phyloP scores from a whole-genome alignment of 2,797 vertebrate genomes.

The Urocyon cinereoargenteus region DNA sequence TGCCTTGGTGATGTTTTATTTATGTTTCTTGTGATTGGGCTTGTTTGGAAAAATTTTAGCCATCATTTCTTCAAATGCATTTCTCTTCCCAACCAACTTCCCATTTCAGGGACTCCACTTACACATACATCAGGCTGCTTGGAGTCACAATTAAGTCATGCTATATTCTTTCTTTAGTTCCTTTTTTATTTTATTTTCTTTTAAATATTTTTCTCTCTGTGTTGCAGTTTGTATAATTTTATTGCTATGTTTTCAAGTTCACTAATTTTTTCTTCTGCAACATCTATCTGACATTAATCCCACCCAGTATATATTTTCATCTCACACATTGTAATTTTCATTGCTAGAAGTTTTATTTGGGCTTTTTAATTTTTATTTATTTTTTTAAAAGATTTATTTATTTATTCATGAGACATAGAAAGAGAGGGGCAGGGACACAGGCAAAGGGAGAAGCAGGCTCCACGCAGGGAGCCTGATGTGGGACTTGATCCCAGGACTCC shows the following conservation, averaged over 20 bases:
- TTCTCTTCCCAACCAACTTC: neutral
- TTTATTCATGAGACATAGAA: no score
- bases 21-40: neutral
- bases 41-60: constrained; percentile 5
- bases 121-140: neutral
- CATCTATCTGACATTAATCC: neutral
- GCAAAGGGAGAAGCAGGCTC: no score
- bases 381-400: no score
- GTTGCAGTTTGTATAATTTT: constrained; percentile 5
- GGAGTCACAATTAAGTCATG: neutral
- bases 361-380: neutral
- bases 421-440: no score
- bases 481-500: no score
- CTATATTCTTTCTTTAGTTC: neutral
- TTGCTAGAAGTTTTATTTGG: constrained; percentile 29
- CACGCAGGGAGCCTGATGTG: no score
- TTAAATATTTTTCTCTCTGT: neutral
- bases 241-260: neutral
- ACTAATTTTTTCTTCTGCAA: neutral
- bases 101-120: neutral
- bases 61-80: neutral
- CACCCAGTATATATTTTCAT: neutral
- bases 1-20: neutral
- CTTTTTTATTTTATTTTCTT: neutral
- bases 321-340: neutral